Base-by-base conservation (phyloP, 2,888 invertebrate species). In the Hypena proboscidalis region DNA sequence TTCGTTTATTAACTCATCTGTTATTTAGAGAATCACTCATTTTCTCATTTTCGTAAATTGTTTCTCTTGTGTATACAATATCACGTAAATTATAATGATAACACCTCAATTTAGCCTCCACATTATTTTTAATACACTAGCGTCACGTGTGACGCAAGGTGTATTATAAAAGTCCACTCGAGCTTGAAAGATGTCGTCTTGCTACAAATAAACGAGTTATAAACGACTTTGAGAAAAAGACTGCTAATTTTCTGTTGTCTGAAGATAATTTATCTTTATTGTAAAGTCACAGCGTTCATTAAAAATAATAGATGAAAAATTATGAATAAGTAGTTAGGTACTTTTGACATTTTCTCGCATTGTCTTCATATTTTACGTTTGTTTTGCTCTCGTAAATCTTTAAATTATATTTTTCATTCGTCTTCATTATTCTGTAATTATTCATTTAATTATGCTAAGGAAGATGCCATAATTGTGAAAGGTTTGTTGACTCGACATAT, bases 131-230 rank as follows among this genome's bases (percentile, higher is more conserved):
- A 55, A 52, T 48, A 40, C 38, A 31, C 41, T n/a, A n/a, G 45
- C 54, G 62, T 68, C 62, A 62, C 32, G 34, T 49, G 42, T 70
- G 62, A 70, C 67, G 69, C 51, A 55, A 56, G 48, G 11, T 34
- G 46, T 57, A 60, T 58, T 59, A 67, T 58, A 61, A 68, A 60
- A 66, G 38, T 61, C 48, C 34, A 52, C 66, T 58, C 48, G 47
- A 50, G 50, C 58, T 58, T 61, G 38, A 31, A 49, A 51, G 44
- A 47, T 60, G 66, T 65, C 49, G 52, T 44, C 48, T 53, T 33
- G 39, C 60, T 55, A 32, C 41, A 63, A 65, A 65, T 66, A 66
- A 65, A 66, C 49, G 41, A 41, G 44, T 50, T 54, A 51, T 32
- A 26, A 26, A 40, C 13, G 39, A 33, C 38, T 56, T 45, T 41